These are phyloP conservation scores for Notodonta dromedarius DNA, from an alignment of 2,888 invertebrate species.

Conservation along the genomic window DNA sequence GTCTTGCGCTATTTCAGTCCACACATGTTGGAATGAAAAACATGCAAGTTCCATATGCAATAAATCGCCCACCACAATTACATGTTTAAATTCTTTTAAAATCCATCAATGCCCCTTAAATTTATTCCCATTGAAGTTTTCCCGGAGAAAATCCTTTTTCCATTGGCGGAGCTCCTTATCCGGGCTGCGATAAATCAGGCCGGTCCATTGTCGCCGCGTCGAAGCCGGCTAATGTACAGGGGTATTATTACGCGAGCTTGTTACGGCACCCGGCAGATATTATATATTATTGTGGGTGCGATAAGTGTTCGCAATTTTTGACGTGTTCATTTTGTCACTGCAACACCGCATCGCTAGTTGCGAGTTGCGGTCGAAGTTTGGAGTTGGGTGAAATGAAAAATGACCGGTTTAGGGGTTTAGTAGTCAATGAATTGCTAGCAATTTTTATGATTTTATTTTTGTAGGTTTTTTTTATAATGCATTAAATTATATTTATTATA, in stretches of 20 bases:
- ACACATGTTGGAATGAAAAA: background rate
- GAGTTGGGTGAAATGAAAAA: constrained; percentile 10
- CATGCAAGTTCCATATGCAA: constrained; percentile 1
- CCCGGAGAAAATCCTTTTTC: constrained; percentile 65
- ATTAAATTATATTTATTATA: no score
- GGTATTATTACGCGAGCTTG: constrained; percentile 57
- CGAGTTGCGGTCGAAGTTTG: constrained; percentile 14
- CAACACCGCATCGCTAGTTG: background rate
- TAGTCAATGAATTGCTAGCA: background rate
- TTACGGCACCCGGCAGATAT: constrained; percentile 37
- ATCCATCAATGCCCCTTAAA: constrained; percentile 56
- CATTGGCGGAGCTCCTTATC: constrained; percentile 63
- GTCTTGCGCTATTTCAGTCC: background rate
- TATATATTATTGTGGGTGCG: constrained; percentile 45
- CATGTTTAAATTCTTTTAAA: constrained; percentile 42
- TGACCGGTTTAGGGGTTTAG: constrained; percentile 9
- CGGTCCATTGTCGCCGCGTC: constrained; percentile 62
- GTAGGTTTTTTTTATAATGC: no score
- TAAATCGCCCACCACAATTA: constrained; percentile 30
- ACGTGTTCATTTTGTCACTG: constrained; percentile 43
- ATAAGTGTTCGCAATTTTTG: constrained; percentile 37
- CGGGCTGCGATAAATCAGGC: constrained; percentile 68
- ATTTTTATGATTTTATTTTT: no score
- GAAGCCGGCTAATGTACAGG: constrained; percentile 66
- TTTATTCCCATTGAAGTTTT: constrained; percentile 61